Evolutionary conservation across 2,888 invertebrate species (phyloP).

Genomic region (Itoplectis maculator): DNA sequence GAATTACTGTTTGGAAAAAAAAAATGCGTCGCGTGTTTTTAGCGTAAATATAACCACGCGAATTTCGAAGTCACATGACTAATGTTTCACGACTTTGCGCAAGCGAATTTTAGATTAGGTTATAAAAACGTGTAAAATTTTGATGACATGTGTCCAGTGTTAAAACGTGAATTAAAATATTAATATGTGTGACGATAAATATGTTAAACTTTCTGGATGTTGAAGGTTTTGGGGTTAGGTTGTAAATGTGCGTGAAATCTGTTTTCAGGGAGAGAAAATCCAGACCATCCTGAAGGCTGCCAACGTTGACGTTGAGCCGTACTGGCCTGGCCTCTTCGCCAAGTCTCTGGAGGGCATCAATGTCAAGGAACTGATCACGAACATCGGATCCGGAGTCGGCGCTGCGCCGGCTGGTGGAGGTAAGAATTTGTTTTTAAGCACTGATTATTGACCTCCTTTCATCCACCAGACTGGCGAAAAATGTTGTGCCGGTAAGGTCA

Average conservation of each 20-base stretch:
- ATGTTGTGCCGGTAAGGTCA: constrained; percentile 76
- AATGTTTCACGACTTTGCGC: neutral
- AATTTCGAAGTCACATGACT: constrained; percentile 29
- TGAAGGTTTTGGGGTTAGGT: neutral
- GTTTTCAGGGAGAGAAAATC: constrained; percentile 96
- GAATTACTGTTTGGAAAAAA: neutral
- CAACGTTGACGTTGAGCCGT: constrained; percentile 97
- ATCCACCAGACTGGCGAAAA: constrained; percentile 79
- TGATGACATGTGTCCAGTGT: too few relatives aligned
- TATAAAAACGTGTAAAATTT: neutral
- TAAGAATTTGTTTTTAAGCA: constrained; percentile 65
- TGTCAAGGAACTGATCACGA: constrained; percentile 96
- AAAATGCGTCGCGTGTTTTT: neutral
- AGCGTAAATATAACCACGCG: constrained; percentile 38
- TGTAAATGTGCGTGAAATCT: neutral
- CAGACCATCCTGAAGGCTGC: constrained; percentile 98
- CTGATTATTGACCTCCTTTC: constrained; percentile 75
- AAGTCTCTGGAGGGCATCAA: constrained; percentile 98
- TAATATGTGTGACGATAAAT: too few relatives aligned
- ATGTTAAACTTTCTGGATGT: too few relatives aligned
- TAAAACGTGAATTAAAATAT: too few relatives aligned
- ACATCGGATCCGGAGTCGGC: constrained; percentile 96
- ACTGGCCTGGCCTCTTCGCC: constrained; percentile 99
- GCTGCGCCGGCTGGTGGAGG: constrained; percentile 91
- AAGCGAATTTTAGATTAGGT: neutral